phyloP scores from a whole-genome alignment of 2,797 vertebrate genomes.

The Sebastes hubbsi region DNA sequence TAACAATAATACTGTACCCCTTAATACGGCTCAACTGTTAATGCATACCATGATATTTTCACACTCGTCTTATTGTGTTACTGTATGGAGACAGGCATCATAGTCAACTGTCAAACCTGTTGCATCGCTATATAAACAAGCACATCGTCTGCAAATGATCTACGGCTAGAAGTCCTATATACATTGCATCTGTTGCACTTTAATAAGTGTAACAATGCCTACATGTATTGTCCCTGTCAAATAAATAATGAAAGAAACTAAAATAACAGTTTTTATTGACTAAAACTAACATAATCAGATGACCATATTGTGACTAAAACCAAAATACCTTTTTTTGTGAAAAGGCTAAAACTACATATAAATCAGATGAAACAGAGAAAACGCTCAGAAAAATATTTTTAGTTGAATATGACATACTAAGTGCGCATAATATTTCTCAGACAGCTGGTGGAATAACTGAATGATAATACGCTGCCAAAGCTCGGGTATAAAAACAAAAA shows the following conservation, averaged over 20 bases:
- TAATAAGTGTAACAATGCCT: too few relatives aligned
- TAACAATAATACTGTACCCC: too few relatives aligned
- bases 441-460: background rate
- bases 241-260: background rate
- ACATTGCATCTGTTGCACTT: too few relatives aligned
- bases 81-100: too few relatives aligned
- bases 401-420: background rate
- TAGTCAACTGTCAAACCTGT: too few relatives aligned
- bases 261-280: background rate
- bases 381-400: background rate
- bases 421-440: background rate
- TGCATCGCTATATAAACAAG: too few relatives aligned
- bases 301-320: background rate
- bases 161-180: too few relatives aligned
- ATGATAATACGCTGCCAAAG: background rate
- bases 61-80: too few relatives aligned
- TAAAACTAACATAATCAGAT: background rate
- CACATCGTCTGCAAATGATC: too few relatives aligned
- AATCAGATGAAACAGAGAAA: background rate
- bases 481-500: constrained; percentile 1
- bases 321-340: background rate
- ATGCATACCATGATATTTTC: too few relatives aligned
- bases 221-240: too few relatives aligned
- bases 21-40: too few relatives aligned
- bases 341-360: background rate